Evolutionary conservation across 2,113 vertebrate genomes (phyloP).

Genomic region (Lethenteron camtschaticum): DNA sequence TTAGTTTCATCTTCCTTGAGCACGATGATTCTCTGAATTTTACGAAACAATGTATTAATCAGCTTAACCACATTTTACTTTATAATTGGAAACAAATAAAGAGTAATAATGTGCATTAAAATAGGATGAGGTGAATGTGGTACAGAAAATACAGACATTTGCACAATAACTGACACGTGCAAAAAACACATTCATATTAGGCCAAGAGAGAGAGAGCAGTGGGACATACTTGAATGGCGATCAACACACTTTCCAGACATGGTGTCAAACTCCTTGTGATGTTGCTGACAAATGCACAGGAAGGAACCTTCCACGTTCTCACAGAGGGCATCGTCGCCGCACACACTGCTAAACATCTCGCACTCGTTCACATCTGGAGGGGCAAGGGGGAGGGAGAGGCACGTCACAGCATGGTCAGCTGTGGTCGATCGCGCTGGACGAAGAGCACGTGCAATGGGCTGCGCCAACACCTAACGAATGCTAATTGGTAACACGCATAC

Average conservation of each 20-base stretch:
- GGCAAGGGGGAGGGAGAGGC: slow-evolving; percentile 1
- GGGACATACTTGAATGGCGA: no score
- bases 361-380: slow-evolving; percentile 80
- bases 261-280: slow-evolving; percentile 52
- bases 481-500: slow-evolving; percentile 26
- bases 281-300: slow-evolving; percentile 49
- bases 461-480: neutral
- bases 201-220: slow-evolving; percentile 21
- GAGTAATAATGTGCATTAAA: slow-evolving; percentile 15
- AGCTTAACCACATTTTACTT: neutral
- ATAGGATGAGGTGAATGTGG: slow-evolving; percentile 18
- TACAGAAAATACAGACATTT: slow-evolving; percentile 8
- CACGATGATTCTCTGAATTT: no score
- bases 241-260: slow-evolving; percentile 48
- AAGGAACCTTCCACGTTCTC: slow-evolving; percentile 68
- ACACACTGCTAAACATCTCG: slow-evolving; percentile 58
- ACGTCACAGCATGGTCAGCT: neutral
- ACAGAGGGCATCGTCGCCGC: slow-evolving; percentile 58
- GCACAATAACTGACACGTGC: slow-evolving; percentile 26
- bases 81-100: slow-evolving; percentile 15
- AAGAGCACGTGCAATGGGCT: neutral
- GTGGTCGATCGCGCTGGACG: neutral
- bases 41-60: no score
- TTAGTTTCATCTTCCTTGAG: no score
- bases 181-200: no score